A percentile compares a stretch with the other conserved stretches of the same genome.
Evolutionary conservation across 2,888 invertebrate species (phyloP).

Genomic region (Calameuta idolon): DNA sequence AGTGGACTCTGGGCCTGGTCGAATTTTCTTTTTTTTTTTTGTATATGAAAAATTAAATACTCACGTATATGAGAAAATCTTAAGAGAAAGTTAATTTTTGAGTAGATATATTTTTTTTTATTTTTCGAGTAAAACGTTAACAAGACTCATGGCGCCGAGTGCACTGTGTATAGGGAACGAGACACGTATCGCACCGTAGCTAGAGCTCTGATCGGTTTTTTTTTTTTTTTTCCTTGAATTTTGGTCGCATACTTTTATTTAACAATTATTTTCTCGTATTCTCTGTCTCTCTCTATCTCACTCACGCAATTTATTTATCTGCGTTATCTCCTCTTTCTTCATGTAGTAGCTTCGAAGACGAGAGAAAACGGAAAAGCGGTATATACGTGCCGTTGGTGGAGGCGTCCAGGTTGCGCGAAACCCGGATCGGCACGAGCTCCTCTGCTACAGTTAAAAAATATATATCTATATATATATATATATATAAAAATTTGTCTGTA

Average conservation of each 20-base stretch:
- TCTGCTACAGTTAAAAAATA: not conserved
- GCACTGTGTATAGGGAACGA: not conserved
- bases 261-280: not conserved
- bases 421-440: not conserved
- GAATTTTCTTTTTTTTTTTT: not conserved
- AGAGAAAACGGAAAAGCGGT: not conserved
- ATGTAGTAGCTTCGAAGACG: not conserved
- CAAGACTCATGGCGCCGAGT: not conserved
- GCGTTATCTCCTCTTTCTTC: not conserved
- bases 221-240: not conserved
- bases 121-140: not conserved
- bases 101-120: not conserved
- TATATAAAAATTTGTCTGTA: not conserved
- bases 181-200: not conserved
- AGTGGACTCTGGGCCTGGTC: not conserved
- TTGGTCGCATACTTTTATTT: slow-evolving; percentile 3
- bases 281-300: slow-evolving; percentile 12
- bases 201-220: not conserved
- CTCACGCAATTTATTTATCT: not conserved
- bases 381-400: not conserved
- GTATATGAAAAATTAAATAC: not conserved
- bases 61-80: not conserved
- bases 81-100: not conserved
- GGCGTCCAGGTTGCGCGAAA: not conserved
- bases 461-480: too few relatives aligned